These are phyloP conservation scores for Galaxias olidus DNA, from an alignment of 2,797 vertebrate species.

Conservation along the genomic window DNA sequence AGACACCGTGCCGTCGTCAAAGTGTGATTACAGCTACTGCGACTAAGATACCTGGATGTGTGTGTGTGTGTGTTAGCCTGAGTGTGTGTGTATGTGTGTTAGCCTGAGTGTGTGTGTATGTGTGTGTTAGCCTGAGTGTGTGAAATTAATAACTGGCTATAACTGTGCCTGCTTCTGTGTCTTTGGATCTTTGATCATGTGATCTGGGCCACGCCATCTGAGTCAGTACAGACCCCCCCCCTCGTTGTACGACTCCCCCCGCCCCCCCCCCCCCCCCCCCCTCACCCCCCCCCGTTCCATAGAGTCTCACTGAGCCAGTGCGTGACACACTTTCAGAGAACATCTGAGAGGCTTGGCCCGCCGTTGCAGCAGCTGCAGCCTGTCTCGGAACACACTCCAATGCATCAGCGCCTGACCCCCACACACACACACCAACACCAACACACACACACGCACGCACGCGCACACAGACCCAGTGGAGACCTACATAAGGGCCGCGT, in stretches of 20 bases:
- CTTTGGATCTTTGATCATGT: no score
- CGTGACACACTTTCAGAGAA: no score
- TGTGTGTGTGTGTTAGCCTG: neutral
- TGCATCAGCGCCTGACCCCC: neutral
- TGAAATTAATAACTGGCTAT: no score
- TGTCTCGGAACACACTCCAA: neutral
- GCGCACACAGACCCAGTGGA: constrained; percentile 15
- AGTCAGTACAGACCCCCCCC: neutral
- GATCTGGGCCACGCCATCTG: no score
- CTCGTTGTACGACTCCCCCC: neutral
- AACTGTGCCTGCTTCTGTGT: no score
- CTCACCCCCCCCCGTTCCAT: neutral
- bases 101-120: no score
- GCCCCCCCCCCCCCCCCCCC: neutral
- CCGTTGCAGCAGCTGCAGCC: no score
- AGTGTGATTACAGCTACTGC: neutral
- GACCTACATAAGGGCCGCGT: constrained; percentile 26
- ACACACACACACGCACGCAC: constrained; percentile 7
- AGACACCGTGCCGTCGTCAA: no score
- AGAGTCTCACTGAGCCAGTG: neutral
- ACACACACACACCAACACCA: constrained; percentile 1
- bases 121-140: neutral
- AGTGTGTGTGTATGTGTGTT: neutral
- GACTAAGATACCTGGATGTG: neutral
- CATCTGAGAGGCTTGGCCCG: no score